Evolutionary conservation across 2,888 invertebrate genomes (phyloP), one percentile per base, ranked within the genome.

Genomic region (Cosmia pyralina): DNA sequence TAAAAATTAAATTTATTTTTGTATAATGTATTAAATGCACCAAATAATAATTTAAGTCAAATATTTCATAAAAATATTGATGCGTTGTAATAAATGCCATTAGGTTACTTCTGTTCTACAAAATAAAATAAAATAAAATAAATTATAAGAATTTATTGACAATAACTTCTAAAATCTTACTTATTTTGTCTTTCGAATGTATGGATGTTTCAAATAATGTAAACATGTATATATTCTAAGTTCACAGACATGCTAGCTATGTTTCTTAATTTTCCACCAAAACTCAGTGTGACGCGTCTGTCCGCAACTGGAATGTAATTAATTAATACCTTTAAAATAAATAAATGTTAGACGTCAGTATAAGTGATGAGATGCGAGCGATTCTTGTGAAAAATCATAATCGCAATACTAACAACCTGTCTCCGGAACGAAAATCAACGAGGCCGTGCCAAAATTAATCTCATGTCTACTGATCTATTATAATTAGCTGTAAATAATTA

Each of bases 251-350:
- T 41, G 13, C 34, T 67, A 48, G 19, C 19, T 19, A 19, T 7
- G 4, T 17, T 50, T 71, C 59, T 66, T 57, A 22, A 63, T 75
- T 73, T 67, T 53, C 41, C 28, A 53, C 60, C 55, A 53, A 70
- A 70, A 62, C 62, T 50, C 73, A 63, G 28, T 52, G 34, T 52
- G 59, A 64, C 60, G 28, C 53, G 34, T 52, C 62, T 67, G 63
- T 64, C 53, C 81, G 68, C 77, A 79, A 78, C 71, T 75, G 50
- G 69, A 62, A 65, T 60, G 58, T 85, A 85, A 86, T 85, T 85
- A 85, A 86, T 85, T 86, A 84, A 85, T 84, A 79, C 65, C 64
- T 82, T 58, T 73, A 69, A 82, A 72, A 80, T 86, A 79, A 77
- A 82, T 86, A 81, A 60, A 69, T 71, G 58, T 58, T 86, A 66